phyloP scores from a whole-genome alignment of 1,140 invertebrate genomes.

The Mycetomoellerius zeteki region DNA sequence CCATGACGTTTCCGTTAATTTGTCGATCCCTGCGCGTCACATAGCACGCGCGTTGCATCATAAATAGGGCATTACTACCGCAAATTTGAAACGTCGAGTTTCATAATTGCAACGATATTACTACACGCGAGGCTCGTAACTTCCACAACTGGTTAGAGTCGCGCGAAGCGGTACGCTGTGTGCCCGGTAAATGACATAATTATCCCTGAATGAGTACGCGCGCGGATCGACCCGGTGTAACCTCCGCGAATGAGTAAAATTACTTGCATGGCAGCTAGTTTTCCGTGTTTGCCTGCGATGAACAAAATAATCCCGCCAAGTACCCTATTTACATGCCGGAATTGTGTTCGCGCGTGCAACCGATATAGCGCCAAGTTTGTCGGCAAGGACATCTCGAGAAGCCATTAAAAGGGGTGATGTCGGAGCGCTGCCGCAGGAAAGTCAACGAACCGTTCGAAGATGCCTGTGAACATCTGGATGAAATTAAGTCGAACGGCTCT shows the following conservation, averaged over 20 bases:
- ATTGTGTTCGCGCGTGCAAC: slow-evolving; percentile 60
- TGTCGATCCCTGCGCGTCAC: slow-evolving; percentile 39
- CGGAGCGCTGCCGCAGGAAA: slow-evolving; percentile 59
- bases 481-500: slow-evolving; percentile 72
- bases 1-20: slow-evolving; percentile 60
- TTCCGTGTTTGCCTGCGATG: slow-evolving; percentile 59
- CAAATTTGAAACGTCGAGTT: slow-evolving; percentile 71
- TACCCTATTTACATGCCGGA: slow-evolving; percentile 52
- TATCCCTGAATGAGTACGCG: slow-evolving; percentile 73
- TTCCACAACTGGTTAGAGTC: slow-evolving; percentile 70
- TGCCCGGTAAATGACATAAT: slow-evolving; percentile 74
- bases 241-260: slow-evolving; percentile 61
- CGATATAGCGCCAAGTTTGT: slow-evolving; percentile 50
- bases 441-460: slow-evolving; percentile 76
- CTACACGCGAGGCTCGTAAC: slow-evolving; percentile 73
- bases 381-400: slow-evolving; percentile 67
- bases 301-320: slow-evolving; percentile 69
- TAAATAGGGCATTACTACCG: slow-evolving; percentile 72
- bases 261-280: slow-evolving; percentile 70
- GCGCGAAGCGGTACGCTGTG: slow-evolving; percentile 46
- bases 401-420: slow-evolving; percentile 67
- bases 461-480: slow-evolving; percentile 73
- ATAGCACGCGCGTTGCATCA: slow-evolving; percentile 29
- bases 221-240: slow-evolving; percentile 28
- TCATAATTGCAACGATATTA: slow-evolving; percentile 74